Evolutionary conservation across 2,113 vertebrate species (phyloP).

Genomic region (Hucho hucho): DNA sequence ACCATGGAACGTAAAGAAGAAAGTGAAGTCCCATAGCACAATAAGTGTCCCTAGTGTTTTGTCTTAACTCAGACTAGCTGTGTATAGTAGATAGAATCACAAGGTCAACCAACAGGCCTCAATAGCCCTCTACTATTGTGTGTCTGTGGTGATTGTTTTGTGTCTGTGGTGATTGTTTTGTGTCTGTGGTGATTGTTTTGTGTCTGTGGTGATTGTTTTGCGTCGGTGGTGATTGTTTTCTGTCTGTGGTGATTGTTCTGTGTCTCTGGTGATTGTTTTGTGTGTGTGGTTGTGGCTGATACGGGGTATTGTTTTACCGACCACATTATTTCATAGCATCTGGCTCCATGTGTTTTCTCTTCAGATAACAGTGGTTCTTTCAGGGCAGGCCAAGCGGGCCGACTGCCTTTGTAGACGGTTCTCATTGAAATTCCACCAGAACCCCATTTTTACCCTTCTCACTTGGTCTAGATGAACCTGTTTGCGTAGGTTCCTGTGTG

Average conservation of each 20-base stretch:
- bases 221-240: too few relatives aligned
- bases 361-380: slow-evolving; percentile 26
- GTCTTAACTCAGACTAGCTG: too few relatives aligned
- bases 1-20: too few relatives aligned
- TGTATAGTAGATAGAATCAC: slow-evolving; percentile 20
- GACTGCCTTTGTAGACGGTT: slow-evolving; percentile 24
- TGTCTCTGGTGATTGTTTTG: not conserved
- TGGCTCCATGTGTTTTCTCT: slow-evolving; percentile 18
- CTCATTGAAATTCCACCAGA: slow-evolving; percentile 26
- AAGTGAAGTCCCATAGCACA: too few relatives aligned
- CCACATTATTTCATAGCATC: not conserved
- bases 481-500: not conserved
- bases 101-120: slow-evolving; percentile 21
- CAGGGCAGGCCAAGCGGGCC: slow-evolving; percentile 4
- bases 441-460: slow-evolving; percentile 25
- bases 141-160: too few relatives aligned
- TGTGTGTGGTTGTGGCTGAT: not conserved
- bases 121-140: too few relatives aligned
- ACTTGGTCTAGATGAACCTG: slow-evolving; percentile 26
- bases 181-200: too few relatives aligned
- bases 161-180: too few relatives aligned
- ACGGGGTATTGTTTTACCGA: slow-evolving; percentile 1
- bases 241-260: not conserved
- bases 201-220: too few relatives aligned
- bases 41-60: too few relatives aligned